A percentile compares a stretch with the other conserved stretches of the same genome.
Evolutionary conservation across 1,140 invertebrate genomes (phyloP).

Genomic region (Chironomus tepperi): DNA sequence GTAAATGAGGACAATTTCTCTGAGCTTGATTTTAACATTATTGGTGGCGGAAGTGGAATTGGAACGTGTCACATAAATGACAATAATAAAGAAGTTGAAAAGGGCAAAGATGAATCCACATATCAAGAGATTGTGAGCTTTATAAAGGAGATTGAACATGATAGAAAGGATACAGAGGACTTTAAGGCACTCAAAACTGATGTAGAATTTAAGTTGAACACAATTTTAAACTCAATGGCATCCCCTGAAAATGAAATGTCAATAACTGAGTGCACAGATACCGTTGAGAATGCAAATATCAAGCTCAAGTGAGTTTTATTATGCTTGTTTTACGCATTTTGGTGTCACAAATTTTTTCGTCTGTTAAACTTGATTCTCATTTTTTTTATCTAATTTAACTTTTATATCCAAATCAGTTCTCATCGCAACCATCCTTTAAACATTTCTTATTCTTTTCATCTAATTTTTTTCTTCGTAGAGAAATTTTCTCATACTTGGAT

Average conservation of each 20-base stretch:
- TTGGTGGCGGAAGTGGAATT: slow-evolving; percentile 27
- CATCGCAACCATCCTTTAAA: slow-evolving; percentile 38
- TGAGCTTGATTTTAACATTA: not conserved
- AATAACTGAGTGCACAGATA: not conserved
- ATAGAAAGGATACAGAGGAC: slow-evolving; percentile 31
- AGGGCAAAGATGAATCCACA: slow-evolving; percentile 35
- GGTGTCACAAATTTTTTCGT: not conserved
- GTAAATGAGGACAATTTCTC: slow-evolving; percentile 27
- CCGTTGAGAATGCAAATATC: slow-evolving; percentile 1
- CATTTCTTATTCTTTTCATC: not conserved
- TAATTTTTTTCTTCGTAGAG: slow-evolving; percentile 28
- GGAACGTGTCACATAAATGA: slow-evolving; percentile 28
- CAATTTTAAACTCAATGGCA: slow-evolving; percentile 21
- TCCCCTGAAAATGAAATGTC: slow-evolving; percentile 3
- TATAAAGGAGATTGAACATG: slow-evolving; percentile 40
- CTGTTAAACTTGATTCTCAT: not conserved
- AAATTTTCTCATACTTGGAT: slow-evolving; percentile 38
- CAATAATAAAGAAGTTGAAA: slow-evolving; percentile 32
- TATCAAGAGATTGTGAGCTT: slow-evolving; percentile 39
- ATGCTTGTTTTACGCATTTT: not conserved
- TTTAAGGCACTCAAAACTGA: slow-evolving; percentile 14
- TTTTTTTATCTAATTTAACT: slow-evolving; percentile 26
- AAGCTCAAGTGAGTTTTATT: slow-evolving; percentile 8
- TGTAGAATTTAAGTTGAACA: not conserved
- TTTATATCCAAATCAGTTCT: slow-evolving; percentile 27